phyloP scores from a whole-genome alignment of 2,113 vertebrate genomes.

The Pedionomus torquatus region DNA sequence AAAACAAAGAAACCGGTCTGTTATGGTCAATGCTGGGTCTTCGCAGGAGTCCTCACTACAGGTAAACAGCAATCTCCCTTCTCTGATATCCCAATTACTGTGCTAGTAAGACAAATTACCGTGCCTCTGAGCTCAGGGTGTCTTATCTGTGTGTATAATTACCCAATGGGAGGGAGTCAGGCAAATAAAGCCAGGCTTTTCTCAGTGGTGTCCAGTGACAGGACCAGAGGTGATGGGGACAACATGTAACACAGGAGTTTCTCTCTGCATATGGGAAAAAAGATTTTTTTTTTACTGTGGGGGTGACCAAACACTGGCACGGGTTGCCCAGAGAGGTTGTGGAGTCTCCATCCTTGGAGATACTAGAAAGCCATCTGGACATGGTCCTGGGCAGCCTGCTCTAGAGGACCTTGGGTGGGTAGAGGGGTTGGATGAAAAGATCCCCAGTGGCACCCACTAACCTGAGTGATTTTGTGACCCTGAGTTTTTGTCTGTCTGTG shows the following conservation, averaged over 20 bases:
- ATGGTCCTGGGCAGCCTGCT: background rate
- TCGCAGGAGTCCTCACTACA: constrained; percentile 73
- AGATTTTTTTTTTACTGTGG: background rate
- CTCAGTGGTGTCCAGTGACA: background rate
- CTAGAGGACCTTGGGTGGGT: background rate
- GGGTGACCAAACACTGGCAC: background rate
- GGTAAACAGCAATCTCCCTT: constrained; percentile 3
- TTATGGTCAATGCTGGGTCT: constrained; percentile 76
- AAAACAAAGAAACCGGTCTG: background rate
- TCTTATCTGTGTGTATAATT: background rate
- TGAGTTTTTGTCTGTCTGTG: background rate
- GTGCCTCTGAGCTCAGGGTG: background rate
- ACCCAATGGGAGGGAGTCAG: fast-evolving
- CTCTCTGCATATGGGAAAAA: background rate
- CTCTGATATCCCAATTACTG: background rate
- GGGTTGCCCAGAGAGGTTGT: background rate
- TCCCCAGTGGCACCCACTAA: no score
- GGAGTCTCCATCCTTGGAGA: background rate
- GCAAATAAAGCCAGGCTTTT: background rate
- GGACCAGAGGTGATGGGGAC: background rate
- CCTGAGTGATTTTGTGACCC: background rate
- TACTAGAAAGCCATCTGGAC: background rate
- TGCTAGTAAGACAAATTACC: background rate
- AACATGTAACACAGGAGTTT: background rate
- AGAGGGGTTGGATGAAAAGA: background rate